Conservation (phyloP, 64 coral and sea anemone species). For the Actinia equina region DNA sequence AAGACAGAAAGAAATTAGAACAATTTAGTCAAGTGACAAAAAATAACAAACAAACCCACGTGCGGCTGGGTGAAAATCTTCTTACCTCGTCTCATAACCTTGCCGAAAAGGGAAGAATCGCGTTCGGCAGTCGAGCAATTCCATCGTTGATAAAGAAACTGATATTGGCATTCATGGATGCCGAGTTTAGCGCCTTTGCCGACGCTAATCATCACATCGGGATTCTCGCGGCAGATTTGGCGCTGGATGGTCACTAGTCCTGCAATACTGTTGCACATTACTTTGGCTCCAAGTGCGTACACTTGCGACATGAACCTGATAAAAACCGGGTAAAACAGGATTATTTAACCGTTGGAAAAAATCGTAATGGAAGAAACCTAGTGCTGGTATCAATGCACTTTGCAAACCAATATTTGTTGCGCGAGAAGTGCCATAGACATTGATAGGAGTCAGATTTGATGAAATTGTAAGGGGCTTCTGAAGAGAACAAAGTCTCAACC, state of each 20-base stretch:
- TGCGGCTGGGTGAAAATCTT: background rate
- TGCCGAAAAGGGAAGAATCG: slow-evolving; percentile 88
- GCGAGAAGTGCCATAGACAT: background rate
- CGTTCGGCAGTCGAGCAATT: slow-evolving; percentile 93
- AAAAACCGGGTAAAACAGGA: slow-evolving; percentile 10
- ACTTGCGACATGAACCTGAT: slow-evolving; percentile 95
- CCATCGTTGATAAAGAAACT: slow-evolving; percentile 91
- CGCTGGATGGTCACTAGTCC: slow-evolving; percentile 74
- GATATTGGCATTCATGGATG: slow-evolving; percentile 84
- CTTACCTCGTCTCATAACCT: slow-evolving; percentile 87
- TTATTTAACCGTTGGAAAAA: slow-evolving; percentile 14
- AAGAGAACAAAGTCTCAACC: background rate
- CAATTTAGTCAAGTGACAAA: background rate
- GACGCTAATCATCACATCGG: slow-evolving; percentile 95
- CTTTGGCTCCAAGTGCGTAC: slow-evolving; percentile 82
- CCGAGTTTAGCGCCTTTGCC: slow-evolving; percentile 96
- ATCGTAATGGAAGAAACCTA: background rate
- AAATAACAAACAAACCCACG: background rate
- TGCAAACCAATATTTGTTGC: background rate
- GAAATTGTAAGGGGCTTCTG: background rate
- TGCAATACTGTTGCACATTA: slow-evolving; percentile 90
- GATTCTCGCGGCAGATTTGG: slow-evolving; percentile 84
- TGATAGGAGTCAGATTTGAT: background rate
- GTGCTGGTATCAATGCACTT: background rate
- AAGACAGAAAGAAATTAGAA: background rate